Conservation (phyloP, 1,140 invertebrate genomes). For the Rhysida immarginata region DNA sequence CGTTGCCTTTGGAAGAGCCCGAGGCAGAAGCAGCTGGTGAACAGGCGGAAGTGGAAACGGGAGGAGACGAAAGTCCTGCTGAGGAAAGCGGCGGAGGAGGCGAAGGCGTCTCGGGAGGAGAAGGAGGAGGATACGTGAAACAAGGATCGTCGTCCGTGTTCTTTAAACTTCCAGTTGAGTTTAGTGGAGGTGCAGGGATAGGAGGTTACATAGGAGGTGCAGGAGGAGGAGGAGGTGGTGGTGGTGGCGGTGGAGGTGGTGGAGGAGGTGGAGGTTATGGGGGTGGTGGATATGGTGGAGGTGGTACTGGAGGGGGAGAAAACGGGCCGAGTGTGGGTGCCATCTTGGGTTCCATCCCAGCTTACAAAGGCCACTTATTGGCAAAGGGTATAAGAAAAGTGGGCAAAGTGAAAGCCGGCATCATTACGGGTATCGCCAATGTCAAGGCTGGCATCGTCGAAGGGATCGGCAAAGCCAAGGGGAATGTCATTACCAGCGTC, state of each 20-base stretch:
- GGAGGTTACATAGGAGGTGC: background rate
- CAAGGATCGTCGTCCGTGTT: too few relatives aligned
- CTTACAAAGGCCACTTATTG: background rate
- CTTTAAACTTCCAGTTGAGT: too few relatives aligned
- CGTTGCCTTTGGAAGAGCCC: too few relatives aligned
- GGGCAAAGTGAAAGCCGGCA: background rate
- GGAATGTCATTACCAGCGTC: background rate
- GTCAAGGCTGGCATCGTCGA: slow-evolving; percentile 2
- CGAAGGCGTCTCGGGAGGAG: too few relatives aligned
- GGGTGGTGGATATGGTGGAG: background rate
- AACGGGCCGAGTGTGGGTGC: background rate
- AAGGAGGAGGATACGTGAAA: too few relatives aligned
- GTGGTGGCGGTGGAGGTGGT: background rate
- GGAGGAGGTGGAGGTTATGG: background rate
- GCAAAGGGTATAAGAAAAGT: background rate
- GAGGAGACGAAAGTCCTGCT: too few relatives aligned
- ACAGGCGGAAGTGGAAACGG: too few relatives aligned
- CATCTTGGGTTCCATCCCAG: background rate
- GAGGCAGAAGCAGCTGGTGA: too few relatives aligned
- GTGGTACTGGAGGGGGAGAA: background rate
- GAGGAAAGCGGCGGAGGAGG: too few relatives aligned
- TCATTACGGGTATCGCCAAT: slow-evolving; percentile 2
- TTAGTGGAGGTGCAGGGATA: too few relatives aligned
- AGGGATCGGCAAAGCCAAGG: slow-evolving; percentile 5
- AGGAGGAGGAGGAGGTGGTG: background rate